Evolutionary conservation across 2,797 vertebrate genomes (phyloP).

Genomic region (Morus bassanus): DNA sequence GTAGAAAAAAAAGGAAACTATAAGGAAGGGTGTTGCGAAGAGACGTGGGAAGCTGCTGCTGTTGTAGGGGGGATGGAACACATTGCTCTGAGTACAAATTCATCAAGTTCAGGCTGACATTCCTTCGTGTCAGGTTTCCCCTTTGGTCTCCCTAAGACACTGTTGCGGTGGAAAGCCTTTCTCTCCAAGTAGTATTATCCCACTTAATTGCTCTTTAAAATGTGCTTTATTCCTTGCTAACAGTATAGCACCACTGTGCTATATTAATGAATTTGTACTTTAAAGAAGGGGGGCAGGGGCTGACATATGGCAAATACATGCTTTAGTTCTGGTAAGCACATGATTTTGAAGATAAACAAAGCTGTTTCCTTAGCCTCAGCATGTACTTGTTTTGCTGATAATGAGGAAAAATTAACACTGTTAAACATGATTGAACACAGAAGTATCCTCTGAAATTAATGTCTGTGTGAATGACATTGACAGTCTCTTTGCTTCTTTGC

Average conservation of each 20-base stretch:
- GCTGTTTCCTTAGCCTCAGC: constrained; percentile 18
- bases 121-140: constrained; percentile 13
- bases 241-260: not conserved
- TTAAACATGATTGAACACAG: constrained; percentile 25
- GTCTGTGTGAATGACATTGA: not conserved
- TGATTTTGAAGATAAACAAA: constrained; percentile 50
- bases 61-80: not conserved
- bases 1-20: not conserved
- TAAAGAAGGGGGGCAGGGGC: not conserved
- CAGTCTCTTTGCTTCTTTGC: not conserved
- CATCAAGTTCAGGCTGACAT: constrained; percentile 39
- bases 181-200: not conserved
- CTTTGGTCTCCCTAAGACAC: not conserved
- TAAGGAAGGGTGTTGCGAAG: not conserved
- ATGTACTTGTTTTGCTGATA: constrained; percentile 48
- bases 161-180: constrained; percentile 15
- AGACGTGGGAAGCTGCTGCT: not conserved
- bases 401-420: constrained; percentile 44
- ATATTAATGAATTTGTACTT: constrained; percentile 43
- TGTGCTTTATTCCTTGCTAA: constrained; percentile 34
- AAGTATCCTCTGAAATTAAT: not conserved
- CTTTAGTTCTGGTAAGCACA: constrained; percentile 52
- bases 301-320: constrained; percentile 31
- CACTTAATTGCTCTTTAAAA: constrained; percentile 27
- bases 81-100: not conserved